phyloP scores from a whole-genome alignment of 2,113 vertebrate genomes.

The Dicaeum eximium region DNA sequence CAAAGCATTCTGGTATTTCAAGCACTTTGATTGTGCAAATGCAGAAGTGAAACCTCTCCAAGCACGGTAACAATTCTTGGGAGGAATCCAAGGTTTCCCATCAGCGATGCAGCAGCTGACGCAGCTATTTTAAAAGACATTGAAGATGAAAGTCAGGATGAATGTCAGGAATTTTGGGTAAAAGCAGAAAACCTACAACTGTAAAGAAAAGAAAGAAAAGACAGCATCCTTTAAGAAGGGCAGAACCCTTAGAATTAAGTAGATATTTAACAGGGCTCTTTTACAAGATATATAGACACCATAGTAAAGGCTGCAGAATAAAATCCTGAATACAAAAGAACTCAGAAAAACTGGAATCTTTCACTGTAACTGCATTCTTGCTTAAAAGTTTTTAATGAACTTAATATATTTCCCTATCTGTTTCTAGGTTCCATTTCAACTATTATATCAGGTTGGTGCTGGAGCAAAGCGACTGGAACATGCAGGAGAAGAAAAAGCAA shows the following conservation, averaged over 20 bases:
- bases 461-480: neutral
- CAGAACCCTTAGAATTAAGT: neutral
- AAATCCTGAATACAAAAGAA: neutral
- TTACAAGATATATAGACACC: neutral
- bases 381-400: neutral
- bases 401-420: neutral
- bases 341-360: neutral
- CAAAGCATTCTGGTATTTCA: neutral
- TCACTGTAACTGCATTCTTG: neutral
- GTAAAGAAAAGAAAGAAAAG: neutral
- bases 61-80: neutral
- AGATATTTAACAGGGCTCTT: neutral
- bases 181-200: neutral
- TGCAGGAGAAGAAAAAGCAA: neutral
- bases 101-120: rapidly evolving
- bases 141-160: neutral
- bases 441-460: neutral
- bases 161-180: neutral
- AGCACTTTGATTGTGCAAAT: neutral
- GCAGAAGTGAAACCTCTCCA: neutral
- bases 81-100: neutral
- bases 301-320: neutral
- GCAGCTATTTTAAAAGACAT: neutral
- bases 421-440: neutral
- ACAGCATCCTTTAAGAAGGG: neutral